Evolutionary conservation across 2,888 invertebrate genomes (phyloP).

Genomic region (Ichneumon xanthorius): DNA sequence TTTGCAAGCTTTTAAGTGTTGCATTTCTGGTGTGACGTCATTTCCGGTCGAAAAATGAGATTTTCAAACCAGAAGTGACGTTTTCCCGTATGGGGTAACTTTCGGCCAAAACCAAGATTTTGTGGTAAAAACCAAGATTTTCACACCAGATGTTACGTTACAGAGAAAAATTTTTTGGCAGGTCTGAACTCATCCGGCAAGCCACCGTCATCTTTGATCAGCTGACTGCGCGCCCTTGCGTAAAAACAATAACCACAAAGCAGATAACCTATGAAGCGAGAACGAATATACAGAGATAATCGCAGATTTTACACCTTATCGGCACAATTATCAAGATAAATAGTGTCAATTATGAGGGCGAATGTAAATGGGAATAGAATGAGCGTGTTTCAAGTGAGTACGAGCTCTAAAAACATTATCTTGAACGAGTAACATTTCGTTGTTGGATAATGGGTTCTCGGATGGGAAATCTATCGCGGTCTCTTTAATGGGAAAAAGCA

Average conservation of each 20-base stretch:
- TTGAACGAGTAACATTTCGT: background rate
- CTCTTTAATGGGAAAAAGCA: background rate
- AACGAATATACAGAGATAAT: background rate
- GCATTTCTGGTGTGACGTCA: background rate
- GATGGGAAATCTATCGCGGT: background rate
- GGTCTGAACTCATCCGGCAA: background rate
- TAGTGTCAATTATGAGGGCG: conserved; percentile 18
- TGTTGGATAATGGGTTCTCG: background rate
- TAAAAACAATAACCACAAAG: conserved; percentile 1
- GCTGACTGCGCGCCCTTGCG: background rate
- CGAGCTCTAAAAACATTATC: background rate
- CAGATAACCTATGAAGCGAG: background rate
- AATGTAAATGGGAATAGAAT: conserved; percentile 34
- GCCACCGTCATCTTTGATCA: background rate
- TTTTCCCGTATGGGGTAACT: too few relatives aligned
- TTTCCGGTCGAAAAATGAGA: too few relatives aligned
- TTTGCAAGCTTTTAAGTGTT: background rate
- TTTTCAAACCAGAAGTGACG: too few relatives aligned
- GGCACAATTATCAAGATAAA: background rate
- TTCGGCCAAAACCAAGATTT: too few relatives aligned
- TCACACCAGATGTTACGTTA: background rate
- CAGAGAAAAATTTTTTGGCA: background rate
- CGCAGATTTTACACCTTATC: background rate
- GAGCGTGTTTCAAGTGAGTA: conserved; percentile 39
- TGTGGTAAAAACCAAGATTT: too few relatives aligned